Base-by-base conservation (phyloP, 2,113 vertebrate genomes). In the Ardeotis arabs region DNA sequence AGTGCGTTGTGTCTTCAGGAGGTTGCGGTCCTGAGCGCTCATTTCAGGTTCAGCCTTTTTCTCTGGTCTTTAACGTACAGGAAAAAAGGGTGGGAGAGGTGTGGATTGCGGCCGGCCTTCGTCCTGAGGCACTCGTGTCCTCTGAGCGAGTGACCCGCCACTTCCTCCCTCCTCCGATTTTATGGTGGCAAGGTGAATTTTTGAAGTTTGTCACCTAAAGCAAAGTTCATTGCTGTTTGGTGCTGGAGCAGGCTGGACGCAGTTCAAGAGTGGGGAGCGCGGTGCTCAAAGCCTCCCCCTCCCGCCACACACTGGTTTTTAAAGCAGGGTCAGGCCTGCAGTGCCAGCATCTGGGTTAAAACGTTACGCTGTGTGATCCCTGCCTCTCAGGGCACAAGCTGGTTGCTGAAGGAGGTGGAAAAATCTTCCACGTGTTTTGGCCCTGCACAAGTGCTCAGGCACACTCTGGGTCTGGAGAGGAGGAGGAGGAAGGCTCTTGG, bases 131-230 rank as follows among this genome's bases (percentile, higher is more conserved):
- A 4, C 64, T 12, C 4, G 37, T 25, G 1, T 29, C 49, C 2
- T 1, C 33, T 10, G 55, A 12, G 14, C 17, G 20, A 75, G 84
- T 25, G 15, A 12, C 58, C 74, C 0, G 0, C 44, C 0, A 0
- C 87, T 73, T 93, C 89, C 82, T 75, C 29, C 47, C 70, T 13
- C 50, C 45, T 16, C 23, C 4, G 44, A 0, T 44, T 63, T 82
- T 79, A 53, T 18, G 50, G 66, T 6, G 14, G 17, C 0, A 2
- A 72, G 84, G 41, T 35, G 50, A 14, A 44, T 64, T 69, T 78
- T 31, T 95, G 95, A 74, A 95, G 84, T 93, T 97, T 91, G 85
- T n/a, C 67, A 83, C 82, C 63, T 18, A 69, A 96, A 87, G 87
- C 95, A 95, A 96, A 97, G 96, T 94, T 94, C 95, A 55, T 27